Evolutionary conservation across 2,888 invertebrate species (phyloP).

Genomic region (Pollenia labialis): DNA sequence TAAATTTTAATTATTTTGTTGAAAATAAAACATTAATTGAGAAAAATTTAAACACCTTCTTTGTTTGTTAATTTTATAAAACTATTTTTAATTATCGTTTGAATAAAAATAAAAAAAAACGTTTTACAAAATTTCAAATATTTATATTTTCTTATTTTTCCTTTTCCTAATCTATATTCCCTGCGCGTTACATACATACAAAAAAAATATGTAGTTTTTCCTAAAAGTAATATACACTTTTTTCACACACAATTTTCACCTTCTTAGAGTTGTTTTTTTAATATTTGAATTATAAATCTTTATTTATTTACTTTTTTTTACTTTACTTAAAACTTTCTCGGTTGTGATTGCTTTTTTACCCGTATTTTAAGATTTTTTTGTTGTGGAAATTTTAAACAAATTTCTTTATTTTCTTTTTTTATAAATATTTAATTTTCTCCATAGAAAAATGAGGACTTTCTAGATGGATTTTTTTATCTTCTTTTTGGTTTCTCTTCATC

Average conservation of each 20-base stretch:
- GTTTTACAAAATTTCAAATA: conserved; percentile 43
- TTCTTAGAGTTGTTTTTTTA: conserved; percentile 32
- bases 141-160: conserved; percentile 45
- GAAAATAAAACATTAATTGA: neutral
- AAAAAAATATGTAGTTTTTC: conserved; percentile 29
- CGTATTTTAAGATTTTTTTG: conserved; percentile 3
- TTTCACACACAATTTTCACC: conserved; percentile 67
- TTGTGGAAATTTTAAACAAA: conserved; percentile 1
- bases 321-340: neutral
- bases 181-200: conserved; percentile 72
- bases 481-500: conserved; percentile 71
- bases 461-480: conserved; percentile 59
- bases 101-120: neutral
- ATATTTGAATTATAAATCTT: conserved; percentile 6
- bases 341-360: neutral
- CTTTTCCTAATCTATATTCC: conserved; percentile 23
- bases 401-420: conserved; percentile 18
- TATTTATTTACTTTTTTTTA: conserved; percentile 38
- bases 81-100: conserved; percentile 2
- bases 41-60: neutral
- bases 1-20: conserved; percentile 78
- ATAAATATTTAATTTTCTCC: conserved; percentile 54
- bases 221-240: conserved; percentile 71
- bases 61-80: neutral
- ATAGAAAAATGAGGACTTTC: conserved; percentile 49